Base-by-base conservation (phyloP, 2,888 invertebrate species). In the Ptycholaimellus sp. region DNA sequence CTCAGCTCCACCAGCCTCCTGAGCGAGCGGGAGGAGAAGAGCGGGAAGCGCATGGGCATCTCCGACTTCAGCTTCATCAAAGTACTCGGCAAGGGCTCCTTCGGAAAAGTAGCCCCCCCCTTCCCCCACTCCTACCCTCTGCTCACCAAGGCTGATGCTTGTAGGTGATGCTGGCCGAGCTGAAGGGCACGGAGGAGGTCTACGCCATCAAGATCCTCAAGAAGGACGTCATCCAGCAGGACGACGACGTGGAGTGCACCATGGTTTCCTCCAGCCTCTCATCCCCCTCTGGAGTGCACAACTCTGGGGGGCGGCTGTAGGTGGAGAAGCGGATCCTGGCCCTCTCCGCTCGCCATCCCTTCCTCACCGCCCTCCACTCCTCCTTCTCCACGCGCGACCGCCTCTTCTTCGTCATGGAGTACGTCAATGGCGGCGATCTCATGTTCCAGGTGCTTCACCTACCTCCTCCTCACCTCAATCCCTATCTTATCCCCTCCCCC, bases 371-470 rank as follows among this genome's bases (percentile, higher is more conserved):
- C 52, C 70, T 93, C 53, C 81, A 83, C 69, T 83, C 77, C 57
- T 85, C 82, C 67, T 93, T 87, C 70, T 93, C 93, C 66, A 93
- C 90, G 39, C 71, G 73, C 64, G 85, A 85, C 61, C 73, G 83
- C 11, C 69, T 96, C 47, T 93, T 90, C 70, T 93, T 96, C 66
- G 87, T 93, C 46, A 96, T 96, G 93, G 93, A 93, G 66, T 93
- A 90, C 64, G 90, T 96, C 37, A 83, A 90, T 64, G 96, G 93
- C 49, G 66, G 66, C 40, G 66, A 66, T 54, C 52, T 66, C 40
- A 66, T 93, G 90, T 50, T 90, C 57, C n/a, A n/a, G n/a, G n/a
- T n/a, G n/a, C n/a, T n/a, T n/a, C n/a, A n/a, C 60, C 59, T 54
- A 62, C 61, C 41, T 60, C 52, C 60, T 59, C 27, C 9, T 13